Evolutionary conservation across 2,888 invertebrate genomes (phyloP).

Genomic region (Drosophila monieri): DNA sequence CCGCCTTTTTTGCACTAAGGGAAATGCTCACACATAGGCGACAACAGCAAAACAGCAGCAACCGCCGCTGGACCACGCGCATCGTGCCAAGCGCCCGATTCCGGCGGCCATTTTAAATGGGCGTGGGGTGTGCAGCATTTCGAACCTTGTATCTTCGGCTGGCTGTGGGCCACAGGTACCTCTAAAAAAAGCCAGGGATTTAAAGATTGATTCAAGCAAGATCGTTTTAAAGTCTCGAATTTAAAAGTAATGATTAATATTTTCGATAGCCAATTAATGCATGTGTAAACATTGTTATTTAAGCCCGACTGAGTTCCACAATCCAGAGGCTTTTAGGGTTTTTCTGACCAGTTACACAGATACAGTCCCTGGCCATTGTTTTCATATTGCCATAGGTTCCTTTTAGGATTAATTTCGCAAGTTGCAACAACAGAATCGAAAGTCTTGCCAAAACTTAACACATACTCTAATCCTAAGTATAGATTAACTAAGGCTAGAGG

Average conservation of each 20-base stretch:
- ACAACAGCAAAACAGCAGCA: conserved; percentile 61
- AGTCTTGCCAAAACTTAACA: conserved; percentile 81
- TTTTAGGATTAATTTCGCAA: conserved; percentile 52
- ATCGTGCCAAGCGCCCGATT: conserved; percentile 49
- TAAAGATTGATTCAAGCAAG: not conserved
- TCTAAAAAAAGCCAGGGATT: not conserved
- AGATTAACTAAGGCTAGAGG: conserved; percentile 22
- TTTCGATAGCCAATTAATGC: not conserved
- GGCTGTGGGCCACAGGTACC: conserved; percentile 30
- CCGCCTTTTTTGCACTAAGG: conserved; percentile 84
- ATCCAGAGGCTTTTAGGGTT: not conserved
- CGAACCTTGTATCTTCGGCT: conserved; percentile 35
- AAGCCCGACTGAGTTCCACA: conserved; percentile 3
- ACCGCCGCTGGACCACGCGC: conserved; percentile 46
- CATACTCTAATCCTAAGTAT: conserved; percentile 25
- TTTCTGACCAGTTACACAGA: conserved; percentile 11
- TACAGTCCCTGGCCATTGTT: conserved; percentile 17
- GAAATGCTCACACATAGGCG: conserved; percentile 84
- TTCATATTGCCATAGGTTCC: conserved; percentile 64
- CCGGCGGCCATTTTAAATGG: conserved; percentile 70
- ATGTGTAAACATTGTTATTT: not conserved
- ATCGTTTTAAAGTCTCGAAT: not conserved
- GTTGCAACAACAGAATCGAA: conserved; percentile 79
- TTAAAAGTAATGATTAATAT: not conserved
- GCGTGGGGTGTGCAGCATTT: conserved; percentile 66